Evolutionary conservation across 2,797 vertebrate genomes (phyloP).

Genomic region (Florisuga fusca): DNA sequence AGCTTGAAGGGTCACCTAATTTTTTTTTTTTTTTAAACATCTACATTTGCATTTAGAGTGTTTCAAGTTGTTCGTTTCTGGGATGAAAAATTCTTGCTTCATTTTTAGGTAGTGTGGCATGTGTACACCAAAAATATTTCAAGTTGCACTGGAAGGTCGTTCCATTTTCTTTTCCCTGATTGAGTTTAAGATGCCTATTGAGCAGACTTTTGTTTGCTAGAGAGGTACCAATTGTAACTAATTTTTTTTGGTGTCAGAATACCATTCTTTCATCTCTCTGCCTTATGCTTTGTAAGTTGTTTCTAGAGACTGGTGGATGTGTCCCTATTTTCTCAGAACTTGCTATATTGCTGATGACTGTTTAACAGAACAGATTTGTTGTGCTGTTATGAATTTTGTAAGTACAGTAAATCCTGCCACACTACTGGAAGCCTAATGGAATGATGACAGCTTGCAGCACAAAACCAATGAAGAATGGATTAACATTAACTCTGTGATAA

Average conservation of each 20-base stretch:
- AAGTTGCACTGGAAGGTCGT: not conserved
- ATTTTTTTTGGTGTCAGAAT: not conserved
- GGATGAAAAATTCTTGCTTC: not conserved
- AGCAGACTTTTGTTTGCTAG: not conserved
- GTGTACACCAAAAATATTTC: rapidly evolving
- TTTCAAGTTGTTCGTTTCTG: not conserved
- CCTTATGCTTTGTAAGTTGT: not conserved
- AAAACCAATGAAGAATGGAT: not conserved
- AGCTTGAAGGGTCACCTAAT: not conserved
- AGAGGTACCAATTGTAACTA: not conserved
- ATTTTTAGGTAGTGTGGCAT: not conserved
- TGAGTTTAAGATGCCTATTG: not conserved
- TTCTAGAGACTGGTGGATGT: not conserved
- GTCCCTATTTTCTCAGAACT: not conserved
- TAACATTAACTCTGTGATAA: not conserved
- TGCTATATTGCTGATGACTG: not conserved
- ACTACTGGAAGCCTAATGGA: not conserved
- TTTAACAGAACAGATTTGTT: not conserved
- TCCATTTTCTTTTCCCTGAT: not conserved
- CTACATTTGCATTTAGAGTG: not conserved
- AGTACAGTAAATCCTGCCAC: not conserved
- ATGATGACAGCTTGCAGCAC: not conserved
- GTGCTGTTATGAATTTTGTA: not conserved
- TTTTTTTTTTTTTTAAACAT: not conserved
- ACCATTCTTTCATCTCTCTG: not conserved